A percentile compares a stretch with the other conserved stretches of the same genome.
These are phyloP conservation scores for Theocolax elegans DNA, from an alignment of 1,140 invertebrate genomes.

Conservation along the genomic window DNA sequence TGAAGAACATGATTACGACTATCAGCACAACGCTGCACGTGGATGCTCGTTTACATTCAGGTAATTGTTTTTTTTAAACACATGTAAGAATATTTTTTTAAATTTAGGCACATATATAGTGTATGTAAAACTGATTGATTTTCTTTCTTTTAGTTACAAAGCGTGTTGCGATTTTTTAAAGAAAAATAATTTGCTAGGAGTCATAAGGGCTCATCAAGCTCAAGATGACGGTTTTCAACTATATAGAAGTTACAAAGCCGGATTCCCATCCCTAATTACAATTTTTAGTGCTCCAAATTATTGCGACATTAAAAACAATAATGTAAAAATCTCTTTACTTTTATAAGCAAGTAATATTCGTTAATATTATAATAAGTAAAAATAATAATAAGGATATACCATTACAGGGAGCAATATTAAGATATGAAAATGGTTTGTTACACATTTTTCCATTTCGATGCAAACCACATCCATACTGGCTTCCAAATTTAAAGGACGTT, in stretches of 20 bases:
- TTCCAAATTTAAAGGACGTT: constrained; percentile 99
- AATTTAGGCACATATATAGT: too few species aligned
- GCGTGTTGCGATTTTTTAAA: constrained; percentile 99
- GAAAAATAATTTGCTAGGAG: constrained; percentile 99
- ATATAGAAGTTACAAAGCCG: constrained; percentile 99
- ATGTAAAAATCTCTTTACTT: too few species aligned
- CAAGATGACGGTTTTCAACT: constrained; percentile 99
- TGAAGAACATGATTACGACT: constrained; percentile 99
- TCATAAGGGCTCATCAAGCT: constrained; percentile 99
- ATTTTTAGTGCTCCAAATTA: constrained; percentile 99
- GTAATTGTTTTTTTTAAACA: too few species aligned
- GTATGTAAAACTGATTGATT: not conserved
- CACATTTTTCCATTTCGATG: constrained; percentile 99
- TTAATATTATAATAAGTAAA: too few species aligned
- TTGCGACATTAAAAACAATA: constrained; percentile 99
- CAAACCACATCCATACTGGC: constrained; percentile 99
- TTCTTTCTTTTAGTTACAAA: constrained; percentile 83
- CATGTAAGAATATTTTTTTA: too few species aligned
- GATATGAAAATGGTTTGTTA: constrained; percentile 99
- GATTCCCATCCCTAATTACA: constrained; percentile 99
- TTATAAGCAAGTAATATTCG: too few species aligned
- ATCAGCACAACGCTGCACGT: constrained; percentile 99
- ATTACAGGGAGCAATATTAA: constrained; percentile 93
- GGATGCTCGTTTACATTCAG: constrained; percentile 99
- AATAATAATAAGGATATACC: not conserved